A percentile compares a stretch with the other conserved stretches of the same genome.
These are phyloP conservation scores for Halocynthia aurantium DNA, from an alignment of 23 tunicate species.

Conservation along the genomic window DNA sequence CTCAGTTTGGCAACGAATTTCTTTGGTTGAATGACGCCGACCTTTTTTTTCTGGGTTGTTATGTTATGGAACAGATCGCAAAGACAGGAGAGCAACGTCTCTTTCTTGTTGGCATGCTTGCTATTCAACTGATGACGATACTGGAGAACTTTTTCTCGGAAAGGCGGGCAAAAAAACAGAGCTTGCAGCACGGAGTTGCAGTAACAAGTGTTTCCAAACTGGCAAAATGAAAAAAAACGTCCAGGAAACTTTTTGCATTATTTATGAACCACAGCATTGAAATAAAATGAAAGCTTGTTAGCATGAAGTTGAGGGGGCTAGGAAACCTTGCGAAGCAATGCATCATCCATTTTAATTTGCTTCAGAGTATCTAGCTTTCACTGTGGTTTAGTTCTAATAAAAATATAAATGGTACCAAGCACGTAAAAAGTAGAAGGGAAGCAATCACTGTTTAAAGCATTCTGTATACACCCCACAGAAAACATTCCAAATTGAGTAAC, in stretches of 20 bases:
- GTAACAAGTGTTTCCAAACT: slow-evolving; percentile 99
- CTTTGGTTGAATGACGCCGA: slow-evolving; percentile 86
- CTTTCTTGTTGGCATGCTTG: slow-evolving; percentile 65
- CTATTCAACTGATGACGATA: slow-evolving; percentile 70
- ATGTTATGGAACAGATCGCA: slow-evolving; percentile 83
- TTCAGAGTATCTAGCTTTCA: too few relatives aligned
- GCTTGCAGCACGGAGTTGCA: slow-evolving; percentile 99
- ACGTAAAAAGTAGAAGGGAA: background rate
- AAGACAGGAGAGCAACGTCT: slow-evolving; percentile 73
- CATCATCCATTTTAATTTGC: too few relatives aligned
- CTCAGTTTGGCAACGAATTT: slow-evolving; percentile 87
- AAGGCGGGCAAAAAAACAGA: slow-evolving; percentile 87
- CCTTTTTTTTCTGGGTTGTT: slow-evolving; percentile 59
- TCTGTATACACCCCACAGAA: background rate
- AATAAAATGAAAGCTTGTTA: too few relatives aligned
- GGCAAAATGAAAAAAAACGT: slow-evolving; percentile 5
- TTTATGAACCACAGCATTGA: too few relatives aligned
- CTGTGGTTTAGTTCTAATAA: background rate
- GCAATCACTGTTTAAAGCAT: background rate
- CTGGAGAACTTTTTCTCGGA: slow-evolving; percentile 91
- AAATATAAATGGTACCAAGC: background rate
- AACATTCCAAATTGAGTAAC: too few relatives aligned
- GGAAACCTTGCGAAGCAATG: too few relatives aligned
- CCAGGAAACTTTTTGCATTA: background rate
- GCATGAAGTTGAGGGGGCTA: too few relatives aligned